phyloP scores from a whole-genome alignment of 1,140 invertebrate species.

The Whitmania pigra region DNA sequence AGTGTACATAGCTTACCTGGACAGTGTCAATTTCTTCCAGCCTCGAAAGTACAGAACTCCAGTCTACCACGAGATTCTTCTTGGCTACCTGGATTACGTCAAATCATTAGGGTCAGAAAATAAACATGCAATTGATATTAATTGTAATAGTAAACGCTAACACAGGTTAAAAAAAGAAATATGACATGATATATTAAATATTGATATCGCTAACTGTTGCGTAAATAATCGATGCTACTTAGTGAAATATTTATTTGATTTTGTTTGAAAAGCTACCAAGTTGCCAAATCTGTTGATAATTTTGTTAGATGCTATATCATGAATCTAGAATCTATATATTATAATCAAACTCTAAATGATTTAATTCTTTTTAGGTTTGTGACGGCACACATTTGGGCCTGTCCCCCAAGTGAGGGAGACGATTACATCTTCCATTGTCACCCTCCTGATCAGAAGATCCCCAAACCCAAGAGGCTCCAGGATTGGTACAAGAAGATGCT shows the following conservation, averaged over 20 bases:
- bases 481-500: constrained; percentile 99
- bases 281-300: too few relatives aligned
- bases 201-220: too few relatives aligned
- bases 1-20: constrained; percentile 97
- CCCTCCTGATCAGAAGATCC: constrained; percentile 96
- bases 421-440: constrained; percentile 99
- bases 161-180: too few relatives aligned
- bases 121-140: too few relatives aligned
- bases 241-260: too few relatives aligned
- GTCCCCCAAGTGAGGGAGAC: constrained; percentile 97
- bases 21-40: constrained; percentile 98
- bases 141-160: too few relatives aligned
- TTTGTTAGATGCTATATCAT: too few relatives aligned
- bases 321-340: too few relatives aligned
- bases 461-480: constrained; percentile 94
- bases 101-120: constrained; percentile 69
- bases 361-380: background rate
- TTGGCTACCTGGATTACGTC: constrained; percentile 98
- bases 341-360: too few relatives aligned
- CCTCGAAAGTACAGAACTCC: constrained; percentile 90
- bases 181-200: too few relatives aligned
- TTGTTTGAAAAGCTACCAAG: too few relatives aligned
- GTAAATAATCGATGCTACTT: too few relatives aligned
- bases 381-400: constrained; percentile 62
- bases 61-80: constrained; percentile 97